These are phyloP conservation scores for Onychostoma macrolepis DNA, from an alignment of 2,113 vertebrate genomes.

Conservation along the genomic window DNA sequence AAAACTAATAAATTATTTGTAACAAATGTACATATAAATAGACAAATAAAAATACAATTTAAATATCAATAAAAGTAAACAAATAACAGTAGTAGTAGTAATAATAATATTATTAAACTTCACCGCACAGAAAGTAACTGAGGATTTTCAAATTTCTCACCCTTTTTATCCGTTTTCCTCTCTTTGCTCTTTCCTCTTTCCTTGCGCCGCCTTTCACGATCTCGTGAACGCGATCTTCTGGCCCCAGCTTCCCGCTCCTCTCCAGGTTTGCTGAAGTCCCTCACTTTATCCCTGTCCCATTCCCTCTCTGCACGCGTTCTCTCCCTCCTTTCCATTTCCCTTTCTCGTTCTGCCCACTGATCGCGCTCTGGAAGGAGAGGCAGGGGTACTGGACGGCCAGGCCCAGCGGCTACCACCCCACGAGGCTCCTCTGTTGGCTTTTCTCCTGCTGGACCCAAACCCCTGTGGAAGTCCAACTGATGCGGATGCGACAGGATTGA, in stretches of 20 bases:
- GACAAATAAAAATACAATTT: not conserved
- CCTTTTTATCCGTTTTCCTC: slow-evolving; percentile 86
- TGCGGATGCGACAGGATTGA: not conserved
- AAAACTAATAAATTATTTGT: not conserved
- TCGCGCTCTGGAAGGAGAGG: slow-evolving; percentile 71
- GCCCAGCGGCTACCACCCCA: slow-evolving; percentile 33
- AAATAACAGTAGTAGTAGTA: not conserved
- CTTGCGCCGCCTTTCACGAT: slow-evolving; percentile 82
- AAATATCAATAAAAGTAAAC: not conserved
- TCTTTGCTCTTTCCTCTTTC: slow-evolving; percentile 87
- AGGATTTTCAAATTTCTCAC: slow-evolving; percentile 59
- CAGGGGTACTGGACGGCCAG: slow-evolving; percentile 54
- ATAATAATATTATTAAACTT: not conserved
- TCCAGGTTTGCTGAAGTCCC: slow-evolving; percentile 74
- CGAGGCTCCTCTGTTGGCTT: slow-evolving; percentile 68
- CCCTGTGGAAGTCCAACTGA: slow-evolving; percentile 89
- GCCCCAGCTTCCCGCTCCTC: slow-evolving; percentile 59
- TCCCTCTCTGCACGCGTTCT: slow-evolving; percentile 84
- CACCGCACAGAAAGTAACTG: not conserved
- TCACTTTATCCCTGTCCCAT: slow-evolving; percentile 90
- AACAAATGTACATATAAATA: not conserved
- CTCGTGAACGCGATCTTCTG: slow-evolving; percentile 80
- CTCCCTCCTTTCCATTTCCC: slow-evolving; percentile 88
- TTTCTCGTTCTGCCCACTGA: slow-evolving; percentile 79
- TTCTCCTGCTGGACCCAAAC: slow-evolving; percentile 73